Base-by-base conservation (phyloP, 2,113 vertebrate genomes). In the Thamnaconus septentrionalis region DNA sequence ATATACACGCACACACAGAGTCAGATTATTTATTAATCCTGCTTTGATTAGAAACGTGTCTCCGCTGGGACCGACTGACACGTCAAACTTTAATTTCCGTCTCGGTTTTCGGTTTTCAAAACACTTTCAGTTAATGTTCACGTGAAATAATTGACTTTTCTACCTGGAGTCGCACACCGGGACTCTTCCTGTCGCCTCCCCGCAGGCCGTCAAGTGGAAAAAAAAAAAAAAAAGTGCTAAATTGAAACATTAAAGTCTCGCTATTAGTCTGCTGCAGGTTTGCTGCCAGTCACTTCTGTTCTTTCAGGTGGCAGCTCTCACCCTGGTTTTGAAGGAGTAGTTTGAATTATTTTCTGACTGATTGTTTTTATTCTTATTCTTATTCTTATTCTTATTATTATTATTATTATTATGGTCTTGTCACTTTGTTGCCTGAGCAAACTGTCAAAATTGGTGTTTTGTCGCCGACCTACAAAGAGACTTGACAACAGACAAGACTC, bases 21-120 rank as follows among this genome's bases (percentile, higher is more conserved):
- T 31, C 18, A n/a, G 41, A 69, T 75, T 79, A 71, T 65, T 65
- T 71, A 66, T 64, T 77, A 78, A 80, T 79, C 68, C 64, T 56
- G 8, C 48, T 82, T 75, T 67, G 67, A 82, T 75, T 79, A 75
- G 61, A 69, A 76, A 53, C 57, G 59, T 53, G 42, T 61, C 55
- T 47, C 18, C 18, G 63, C 72, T 64, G 56, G 73, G 68, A 31
- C 18, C 18, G 18, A 63, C 45, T 18, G n/a, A 42, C 39, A 47
- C 50, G 71, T 54, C 49, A 63, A 76, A 65, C 41, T 56, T 59
- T 48, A 42, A 52, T 78, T 74, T 58, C 48, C 56, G 9, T 10
- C 40, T 2, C 57, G 31, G 1, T 11, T 31, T 41, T 50, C 0
- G 2, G 52, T 6, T 61, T 49, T 65, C 64, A 60, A 40, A 0